Conservation (phyloP, 2,888 invertebrate species). For the Melitaea athalia region DNA sequence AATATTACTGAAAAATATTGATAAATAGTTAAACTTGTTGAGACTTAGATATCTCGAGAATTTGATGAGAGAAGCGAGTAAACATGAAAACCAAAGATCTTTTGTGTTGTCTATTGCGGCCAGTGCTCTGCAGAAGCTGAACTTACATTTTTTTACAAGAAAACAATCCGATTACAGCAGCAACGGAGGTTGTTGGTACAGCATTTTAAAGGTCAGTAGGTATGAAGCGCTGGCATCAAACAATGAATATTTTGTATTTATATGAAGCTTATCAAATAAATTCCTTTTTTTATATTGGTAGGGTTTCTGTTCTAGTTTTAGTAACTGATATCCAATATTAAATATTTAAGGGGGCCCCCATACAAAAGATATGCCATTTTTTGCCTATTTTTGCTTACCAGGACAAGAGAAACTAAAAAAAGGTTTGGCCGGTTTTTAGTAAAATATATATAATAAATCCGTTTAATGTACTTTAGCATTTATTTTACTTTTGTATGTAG, state of each 20-base stretch:
- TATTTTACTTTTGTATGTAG: not conserved
- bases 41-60: slow-evolving; percentile 22
- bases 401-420: no score
- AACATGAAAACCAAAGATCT: slow-evolving; percentile 25
- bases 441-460: no score
- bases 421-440: no score
- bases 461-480: no score
- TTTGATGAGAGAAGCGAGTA: slow-evolving; percentile 21
- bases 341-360: no score
- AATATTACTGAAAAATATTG: no score
- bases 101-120: slow-evolving; percentile 28
- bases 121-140: slow-evolving; percentile 32
- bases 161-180: slow-evolving; percentile 40
- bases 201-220: slow-evolving; percentile 25
- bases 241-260: not conserved
- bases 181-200: slow-evolving; percentile 38
- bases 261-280: no score
- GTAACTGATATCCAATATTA: no score
- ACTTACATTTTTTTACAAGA: slow-evolving; percentile 35
- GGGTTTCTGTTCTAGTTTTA: no score
- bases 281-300: no score
- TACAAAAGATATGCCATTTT: no score
- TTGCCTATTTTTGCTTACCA: no score
- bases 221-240: slow-evolving; percentile 4
- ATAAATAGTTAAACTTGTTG: slow-evolving; percentile 4